phyloP scores from a whole-genome alignment of 2,113 vertebrate genomes.

The Fulica atra region DNA sequence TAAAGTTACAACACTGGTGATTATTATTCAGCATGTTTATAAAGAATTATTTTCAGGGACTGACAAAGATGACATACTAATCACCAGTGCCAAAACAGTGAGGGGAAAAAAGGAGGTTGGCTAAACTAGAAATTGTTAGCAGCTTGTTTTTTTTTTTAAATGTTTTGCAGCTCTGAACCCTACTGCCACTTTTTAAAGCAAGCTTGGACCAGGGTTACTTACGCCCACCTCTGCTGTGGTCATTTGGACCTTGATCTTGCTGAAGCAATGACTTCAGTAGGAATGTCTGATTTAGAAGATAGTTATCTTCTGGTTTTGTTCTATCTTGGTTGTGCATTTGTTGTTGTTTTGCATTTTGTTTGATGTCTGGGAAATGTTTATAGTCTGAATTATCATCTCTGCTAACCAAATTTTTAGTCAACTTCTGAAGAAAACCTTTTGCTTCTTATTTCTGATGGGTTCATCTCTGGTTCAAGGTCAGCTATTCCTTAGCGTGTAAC shows the following conservation, averaged over 20 bases:
- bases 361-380: constrained; percentile 39
- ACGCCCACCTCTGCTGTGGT: neutral
- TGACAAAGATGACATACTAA: neutral
- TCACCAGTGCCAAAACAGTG: neutral
- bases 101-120: neutral
- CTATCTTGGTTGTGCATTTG: neutral
- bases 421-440: neutral
- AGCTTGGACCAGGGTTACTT: neutral
- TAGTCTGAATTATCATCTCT: neutral
- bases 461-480: neutral
- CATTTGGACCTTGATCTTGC: neutral
- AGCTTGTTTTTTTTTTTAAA: no score
- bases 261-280: neutral
- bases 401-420: constrained; percentile 5
- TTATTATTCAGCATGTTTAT: neutral
- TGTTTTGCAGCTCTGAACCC: neutral
- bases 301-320: neutral
- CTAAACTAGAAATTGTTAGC: neutral
- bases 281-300: neutral
- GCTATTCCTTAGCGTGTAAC: neutral
- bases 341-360: neutral
- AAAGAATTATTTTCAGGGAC: constrained; percentile 3
- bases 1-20: neutral
- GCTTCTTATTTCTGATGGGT: neutral
- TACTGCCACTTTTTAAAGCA: neutral